Base-by-base conservation (phyloP, 2,113 vertebrate genomes). In the Perca fluviatilis region DNA sequence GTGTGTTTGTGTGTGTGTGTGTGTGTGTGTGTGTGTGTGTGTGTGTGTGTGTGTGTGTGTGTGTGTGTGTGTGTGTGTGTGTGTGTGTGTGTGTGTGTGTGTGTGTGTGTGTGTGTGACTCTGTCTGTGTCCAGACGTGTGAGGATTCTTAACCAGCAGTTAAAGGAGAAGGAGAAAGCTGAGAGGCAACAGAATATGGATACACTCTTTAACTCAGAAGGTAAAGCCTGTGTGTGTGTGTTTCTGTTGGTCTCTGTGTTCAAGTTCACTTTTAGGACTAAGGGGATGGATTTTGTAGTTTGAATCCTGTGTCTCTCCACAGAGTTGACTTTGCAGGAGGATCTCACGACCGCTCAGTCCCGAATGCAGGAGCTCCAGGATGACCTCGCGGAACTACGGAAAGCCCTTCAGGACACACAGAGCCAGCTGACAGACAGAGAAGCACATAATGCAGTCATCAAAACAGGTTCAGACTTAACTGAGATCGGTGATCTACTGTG, bases 131-230 rank as follows among this genome's bases (percentile, higher is more conserved):
- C 1, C 81, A 98, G 97, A 84, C 94, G 90, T 73, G 81, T 97
- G 72, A 95, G 92, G 91, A 95, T 94, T 83, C 79, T 97, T 89
- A 97, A 97, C 79, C 96, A 97, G 81, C 95, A 96, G 93, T 90
- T 97, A 6, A 67, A 86, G 81, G 95, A 97, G 70, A 94, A 73
- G 74, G 96, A 95, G 90, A 92, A 91, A 86, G 89, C 69, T 50
- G 94, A 94, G 86, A 94, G 91, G 61, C 86, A 77, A 71, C 83
- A 86, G 62, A 86, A 85, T 87, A 87, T 78, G 63, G 77, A 91
- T 15, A 66, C 82, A 14, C 95, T 93, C 49, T 93, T 80, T 72
- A 93, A 62, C 82, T 93, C 95, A 76, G 95, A 97, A 93, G 89
- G 98, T 98, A 94, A 91, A 89, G 90, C 0, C 1, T 54, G 7